A percentile compares a stretch with the other conserved stretches of the same genome.
These are phyloP conservation scores for Orycteropus afer DNA, from an alignment of 2,113 vertebrate genomes.

Conservation along the genomic window DNA sequence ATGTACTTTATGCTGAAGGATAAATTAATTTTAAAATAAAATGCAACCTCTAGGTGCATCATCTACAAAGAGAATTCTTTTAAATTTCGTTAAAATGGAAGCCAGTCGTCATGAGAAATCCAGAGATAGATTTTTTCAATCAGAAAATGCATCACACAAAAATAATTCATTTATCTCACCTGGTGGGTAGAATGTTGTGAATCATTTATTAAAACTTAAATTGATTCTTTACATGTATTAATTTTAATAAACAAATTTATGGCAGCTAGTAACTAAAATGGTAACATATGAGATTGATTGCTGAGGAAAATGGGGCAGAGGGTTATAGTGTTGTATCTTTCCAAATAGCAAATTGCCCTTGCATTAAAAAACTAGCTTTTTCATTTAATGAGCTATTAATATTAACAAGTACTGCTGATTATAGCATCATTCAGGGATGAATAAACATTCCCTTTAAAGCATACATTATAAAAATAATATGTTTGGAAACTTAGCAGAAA, in stretches of 20 bases:
- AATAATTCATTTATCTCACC: slow-evolving; percentile 83
- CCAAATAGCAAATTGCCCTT: slow-evolving; percentile 57
- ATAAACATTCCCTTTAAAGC: slow-evolving; percentile 63
- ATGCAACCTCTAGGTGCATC: neutral
- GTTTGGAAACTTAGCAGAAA: slow-evolving; percentile 58
- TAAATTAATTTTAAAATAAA: slow-evolving; percentile 55
- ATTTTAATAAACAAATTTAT: slow-evolving; percentile 85
- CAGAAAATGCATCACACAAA: slow-evolving; percentile 77
- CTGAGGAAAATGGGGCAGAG: slow-evolving; percentile 73
- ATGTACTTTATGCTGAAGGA: slow-evolving; percentile 30
- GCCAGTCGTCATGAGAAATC: slow-evolving; percentile 62
- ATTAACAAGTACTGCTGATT: slow-evolving; percentile 83
- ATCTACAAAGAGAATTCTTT: slow-evolving; percentile 46
- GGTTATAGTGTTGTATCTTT: slow-evolving; percentile 70
- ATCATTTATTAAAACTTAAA: slow-evolving; percentile 86
- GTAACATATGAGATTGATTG: slow-evolving; percentile 81
- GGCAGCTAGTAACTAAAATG: slow-evolving; percentile 78
- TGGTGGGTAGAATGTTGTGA: slow-evolving; percentile 77
- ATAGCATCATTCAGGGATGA: slow-evolving; percentile 71
- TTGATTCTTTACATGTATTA: slow-evolving; percentile 83
- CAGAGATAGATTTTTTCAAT: slow-evolving; percentile 68
- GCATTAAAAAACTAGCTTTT: slow-evolving; percentile 80
- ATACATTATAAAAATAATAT: slow-evolving; percentile 59
- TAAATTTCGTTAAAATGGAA: slow-evolving; percentile 59
- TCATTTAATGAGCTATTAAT: slow-evolving; percentile 87